Base-by-base conservation (phyloP, 2,113 vertebrate genomes). In the Nicator chloris region DNA sequence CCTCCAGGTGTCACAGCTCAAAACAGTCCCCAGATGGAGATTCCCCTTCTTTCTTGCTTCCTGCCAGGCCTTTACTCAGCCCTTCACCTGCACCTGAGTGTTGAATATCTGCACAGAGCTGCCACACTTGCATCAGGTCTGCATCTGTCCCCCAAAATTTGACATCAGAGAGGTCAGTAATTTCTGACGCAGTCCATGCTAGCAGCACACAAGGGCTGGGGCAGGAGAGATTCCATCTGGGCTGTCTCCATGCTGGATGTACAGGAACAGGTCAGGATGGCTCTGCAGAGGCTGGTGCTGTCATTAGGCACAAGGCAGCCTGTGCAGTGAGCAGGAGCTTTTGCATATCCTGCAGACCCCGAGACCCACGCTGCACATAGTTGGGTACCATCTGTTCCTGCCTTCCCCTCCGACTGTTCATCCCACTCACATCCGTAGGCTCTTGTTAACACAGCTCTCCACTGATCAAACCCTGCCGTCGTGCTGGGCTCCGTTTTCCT, bases 341-440 rank as follows among this genome's bases (percentile, higher is more conserved):
- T 37, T 92, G 30, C 53, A 37, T 33, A 82, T n/a, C 78, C 84
- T 61, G 59, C 66, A 92, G 81, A 89, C 45, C 86, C 80, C 0
- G 0, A 50, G 78, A 92, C n/a, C 61, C 8, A 0, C 23, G 61
- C 73, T 80, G 57, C 4, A 15, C 54, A 19, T 89, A 87, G 73
- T 49, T 87, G 91, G 84, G 82, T 85, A 82, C 84, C 89, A 95
- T 95, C 93, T 96, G 90, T 93, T 95, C 49, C 61, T 82, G 54
- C 71, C 72, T 93, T 93, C 71, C 54, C 72, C 72, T 69, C 91
- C 0, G 68, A 88, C 71, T 90, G 78, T 69, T 90, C 90, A 70
- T 69, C 73, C 85, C 78, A 72, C 54, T 80, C 54, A 60, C 93
- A 80, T 92, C 84, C 76, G 73, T 23, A 77, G 79, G 42, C 68